These are phyloP conservation scores for Galeopterus variegatus DNA, from an alignment of 2,113 vertebrate species.

Conservation along the genomic window DNA sequence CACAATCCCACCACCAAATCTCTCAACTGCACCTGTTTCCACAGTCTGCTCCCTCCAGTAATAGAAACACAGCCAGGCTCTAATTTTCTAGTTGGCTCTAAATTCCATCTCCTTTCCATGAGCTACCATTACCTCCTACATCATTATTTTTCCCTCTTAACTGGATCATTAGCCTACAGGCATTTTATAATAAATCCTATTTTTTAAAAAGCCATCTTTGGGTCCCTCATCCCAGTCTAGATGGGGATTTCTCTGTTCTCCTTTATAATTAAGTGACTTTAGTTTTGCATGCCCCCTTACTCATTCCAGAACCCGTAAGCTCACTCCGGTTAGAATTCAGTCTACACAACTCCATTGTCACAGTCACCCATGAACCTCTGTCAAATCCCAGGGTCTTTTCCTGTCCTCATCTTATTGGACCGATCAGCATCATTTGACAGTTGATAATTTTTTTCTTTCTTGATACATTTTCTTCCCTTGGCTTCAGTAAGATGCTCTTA, in stretches of 20 bases:
- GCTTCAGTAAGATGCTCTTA: neutral
- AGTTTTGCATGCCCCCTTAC: neutral
- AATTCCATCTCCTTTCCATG: neutral
- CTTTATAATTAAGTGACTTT: neutral
- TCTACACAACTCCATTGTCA: neutral
- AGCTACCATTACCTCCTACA: neutral
- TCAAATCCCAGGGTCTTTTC: neutral
- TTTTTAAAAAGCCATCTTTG: neutral
- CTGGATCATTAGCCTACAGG: neutral
- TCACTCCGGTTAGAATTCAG: neutral
- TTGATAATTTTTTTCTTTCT: neutral
- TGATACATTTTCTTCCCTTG: neutral
- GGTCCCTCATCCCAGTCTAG: neutral
- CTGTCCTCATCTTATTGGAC: neutral
- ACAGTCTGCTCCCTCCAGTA: neutral
- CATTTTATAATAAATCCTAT: neutral
- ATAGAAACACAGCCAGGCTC: neutral
- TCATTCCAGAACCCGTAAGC: neutral
- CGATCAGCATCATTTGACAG: neutral
- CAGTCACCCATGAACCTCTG: neutral
- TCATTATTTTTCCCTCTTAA: neutral
- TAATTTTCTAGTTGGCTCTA: neutral
- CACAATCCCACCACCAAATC: neutral
- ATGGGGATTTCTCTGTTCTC: neutral
- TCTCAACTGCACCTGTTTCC: neutral